These are phyloP conservation scores for Noctuana brunneofusca DNA, from an alignment of 2,888 invertebrate genomes.

Conservation along the genomic window DNA sequence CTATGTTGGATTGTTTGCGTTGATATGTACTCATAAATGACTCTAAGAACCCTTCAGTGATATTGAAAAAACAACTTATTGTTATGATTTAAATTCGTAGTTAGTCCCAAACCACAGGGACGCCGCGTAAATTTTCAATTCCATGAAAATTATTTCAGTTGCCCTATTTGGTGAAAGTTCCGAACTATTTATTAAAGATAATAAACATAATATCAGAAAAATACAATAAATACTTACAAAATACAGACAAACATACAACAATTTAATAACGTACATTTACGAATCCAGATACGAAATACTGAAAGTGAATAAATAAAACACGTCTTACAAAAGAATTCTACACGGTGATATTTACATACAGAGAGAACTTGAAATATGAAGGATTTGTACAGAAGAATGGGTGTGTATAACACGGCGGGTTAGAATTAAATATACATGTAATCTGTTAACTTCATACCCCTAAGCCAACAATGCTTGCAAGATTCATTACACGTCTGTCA, in stretches of 20 bases:
- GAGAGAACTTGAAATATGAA: conserved; percentile 45
- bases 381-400: conserved; percentile 46
- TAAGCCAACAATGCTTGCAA: conserved; percentile 46
- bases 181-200: too few relatives aligned
- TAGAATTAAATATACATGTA: conserved; percentile 58
- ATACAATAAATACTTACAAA: not conserved
- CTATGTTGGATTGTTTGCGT: too few relatives aligned
- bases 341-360: conserved; percentile 33
- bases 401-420: conserved; percentile 39
- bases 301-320: conserved; percentile 18
- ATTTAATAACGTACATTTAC: conserved; percentile 1
- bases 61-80: too few relatives aligned
- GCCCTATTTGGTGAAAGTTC: too few relatives aligned
- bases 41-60: too few relatives aligned
- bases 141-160: not conserved
- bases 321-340: conserved; percentile 33
- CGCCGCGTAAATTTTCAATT: too few relatives aligned
- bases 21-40: too few relatives aligned
- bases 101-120: too few relatives aligned
- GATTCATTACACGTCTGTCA: conserved; percentile 47
- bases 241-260: not conserved
- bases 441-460: conserved; percentile 54
- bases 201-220: not conserved
- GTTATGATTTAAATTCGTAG: too few relatives aligned
- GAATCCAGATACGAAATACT: not conserved